Evolutionary conservation across 2,888 invertebrate genomes (phyloP).

Genomic region (Limnephilus lunatus): DNA sequence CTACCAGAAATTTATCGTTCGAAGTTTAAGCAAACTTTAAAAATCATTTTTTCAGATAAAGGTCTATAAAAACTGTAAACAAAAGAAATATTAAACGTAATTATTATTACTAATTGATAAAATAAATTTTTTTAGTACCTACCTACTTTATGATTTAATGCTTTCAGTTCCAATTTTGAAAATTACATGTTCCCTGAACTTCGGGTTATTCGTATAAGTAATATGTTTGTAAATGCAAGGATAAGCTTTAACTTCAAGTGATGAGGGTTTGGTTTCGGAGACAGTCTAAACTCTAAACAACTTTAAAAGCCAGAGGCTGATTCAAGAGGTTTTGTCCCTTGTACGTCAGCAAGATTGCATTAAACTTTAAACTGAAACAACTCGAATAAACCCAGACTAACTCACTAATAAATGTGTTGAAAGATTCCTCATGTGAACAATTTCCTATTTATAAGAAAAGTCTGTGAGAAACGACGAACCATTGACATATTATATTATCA

Average conservation of each 20-base stretch:
- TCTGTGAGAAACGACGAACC: neutral
- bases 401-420: neutral
- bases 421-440: neutral
- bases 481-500: neutral
- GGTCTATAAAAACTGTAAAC: no score
- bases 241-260: neutral
- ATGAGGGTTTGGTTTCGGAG: neutral
- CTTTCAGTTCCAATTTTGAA: no score
- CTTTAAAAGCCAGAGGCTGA: neutral
- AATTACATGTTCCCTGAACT: no score
- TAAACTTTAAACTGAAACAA: neutral
- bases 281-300: neutral
- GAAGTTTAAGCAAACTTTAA: no score
- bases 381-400: neutral
- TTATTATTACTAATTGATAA: no score
- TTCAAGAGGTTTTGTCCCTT: neutral
- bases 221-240: neutral
- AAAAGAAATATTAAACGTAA: no score
- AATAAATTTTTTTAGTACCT: no score
- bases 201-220: no score
- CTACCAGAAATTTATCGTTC: no score
- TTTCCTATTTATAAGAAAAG: neutral
- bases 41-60: no score
- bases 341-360: neutral
- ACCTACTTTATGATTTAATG: no score